These are phyloP conservation scores for Aporrectodea caliginosa DNA, from an alignment of 1,140 invertebrate species.

Conservation along the genomic window DNA sequence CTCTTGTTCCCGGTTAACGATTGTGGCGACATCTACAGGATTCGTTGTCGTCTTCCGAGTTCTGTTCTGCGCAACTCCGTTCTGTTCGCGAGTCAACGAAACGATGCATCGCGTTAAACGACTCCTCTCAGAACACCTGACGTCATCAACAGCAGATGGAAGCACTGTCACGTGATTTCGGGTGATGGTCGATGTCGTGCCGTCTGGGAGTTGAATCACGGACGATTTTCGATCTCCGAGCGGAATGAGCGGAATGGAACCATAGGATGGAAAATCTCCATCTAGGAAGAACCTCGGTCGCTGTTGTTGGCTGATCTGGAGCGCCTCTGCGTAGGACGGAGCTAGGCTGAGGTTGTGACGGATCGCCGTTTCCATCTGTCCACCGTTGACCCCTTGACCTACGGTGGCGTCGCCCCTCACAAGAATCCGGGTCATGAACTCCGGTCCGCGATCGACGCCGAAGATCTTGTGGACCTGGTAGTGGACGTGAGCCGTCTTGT, in stretches of 20 bases:
- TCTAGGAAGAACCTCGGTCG: not conserved
- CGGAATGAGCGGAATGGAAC: not conserved
- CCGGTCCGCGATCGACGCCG: constrained; percentile 34
- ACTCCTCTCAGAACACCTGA: not conserved
- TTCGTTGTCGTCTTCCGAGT: not conserved
- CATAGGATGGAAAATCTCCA: too few relatives aligned
- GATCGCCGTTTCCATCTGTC: not conserved
- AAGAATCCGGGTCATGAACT: not conserved
- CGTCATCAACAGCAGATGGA: not conserved
- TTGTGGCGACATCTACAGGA: not conserved
- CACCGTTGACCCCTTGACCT: too few relatives aligned
- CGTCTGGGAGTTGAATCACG: not conserved
- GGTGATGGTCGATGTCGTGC: not conserved
- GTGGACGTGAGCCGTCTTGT: constrained; percentile 77
- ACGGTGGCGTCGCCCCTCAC: not conserved
- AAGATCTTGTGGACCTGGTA: constrained; percentile 65
- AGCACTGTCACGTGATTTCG: not conserved
- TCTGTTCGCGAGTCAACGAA: not conserved
- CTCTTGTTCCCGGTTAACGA: too few relatives aligned
- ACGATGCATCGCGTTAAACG: not conserved
- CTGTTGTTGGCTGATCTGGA: not conserved
- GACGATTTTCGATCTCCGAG: not conserved
- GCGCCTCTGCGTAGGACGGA: not conserved
- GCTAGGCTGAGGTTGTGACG: not conserved
- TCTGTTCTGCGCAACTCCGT: not conserved